A percentile compares a stretch with the other conserved stretches of the same genome.
Evolutionary conservation across 2,888 invertebrate species (phyloP).

Genomic region (Rotaria sp.): DNA sequence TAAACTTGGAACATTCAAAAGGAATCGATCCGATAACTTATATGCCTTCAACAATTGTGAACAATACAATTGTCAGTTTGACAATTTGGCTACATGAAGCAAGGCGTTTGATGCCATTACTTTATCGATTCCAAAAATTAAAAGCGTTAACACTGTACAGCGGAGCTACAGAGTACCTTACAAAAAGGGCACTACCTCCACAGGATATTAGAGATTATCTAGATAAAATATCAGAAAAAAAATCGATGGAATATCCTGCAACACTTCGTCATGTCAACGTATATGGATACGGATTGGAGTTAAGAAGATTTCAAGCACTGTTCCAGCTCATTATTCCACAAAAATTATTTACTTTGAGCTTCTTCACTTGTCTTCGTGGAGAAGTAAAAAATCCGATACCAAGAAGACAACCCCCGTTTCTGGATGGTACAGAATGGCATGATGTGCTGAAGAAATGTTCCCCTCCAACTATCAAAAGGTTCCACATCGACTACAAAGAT

Average conservation of each 20-base stretch:
- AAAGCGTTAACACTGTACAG: background rate
- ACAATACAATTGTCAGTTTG: background rate
- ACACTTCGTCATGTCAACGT: background rate
- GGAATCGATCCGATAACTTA: background rate
- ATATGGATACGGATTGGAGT: background rate
- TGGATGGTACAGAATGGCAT: background rate
- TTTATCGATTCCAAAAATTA: constrained; percentile 8
- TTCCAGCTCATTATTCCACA: background rate
- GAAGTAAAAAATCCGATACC: background rate
- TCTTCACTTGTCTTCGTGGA: background rate
- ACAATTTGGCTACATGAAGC: background rate
- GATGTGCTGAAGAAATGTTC: background rate
- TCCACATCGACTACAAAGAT: background rate
- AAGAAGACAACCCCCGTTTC: background rate
- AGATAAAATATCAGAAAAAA: background rate
- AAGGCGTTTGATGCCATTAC: background rate
- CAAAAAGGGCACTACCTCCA: background rate
- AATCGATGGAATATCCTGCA: background rate
- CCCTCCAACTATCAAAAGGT: background rate
- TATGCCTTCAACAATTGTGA: background rate
- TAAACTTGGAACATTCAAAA: background rate
- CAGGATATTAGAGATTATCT: background rate
- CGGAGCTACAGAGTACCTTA: too few species aligned
- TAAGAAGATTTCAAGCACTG: background rate
- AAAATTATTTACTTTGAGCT: background rate